phyloP scores from a whole-genome alignment of 2,113 vertebrate genomes.

The Corydoras sp. region DNA sequence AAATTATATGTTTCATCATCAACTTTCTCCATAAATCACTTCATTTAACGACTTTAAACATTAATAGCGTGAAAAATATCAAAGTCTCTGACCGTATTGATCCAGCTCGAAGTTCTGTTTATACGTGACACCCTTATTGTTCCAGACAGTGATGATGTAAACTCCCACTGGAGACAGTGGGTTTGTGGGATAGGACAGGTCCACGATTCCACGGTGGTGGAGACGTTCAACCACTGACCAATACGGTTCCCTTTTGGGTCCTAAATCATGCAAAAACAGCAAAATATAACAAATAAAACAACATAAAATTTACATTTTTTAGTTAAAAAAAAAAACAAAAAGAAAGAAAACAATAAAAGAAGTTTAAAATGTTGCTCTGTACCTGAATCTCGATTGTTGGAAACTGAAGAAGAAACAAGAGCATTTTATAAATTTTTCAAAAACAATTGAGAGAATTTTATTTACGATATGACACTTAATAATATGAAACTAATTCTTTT shows the following conservation, averaged over 20 bases:
- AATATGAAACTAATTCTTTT: too few relatives aligned
- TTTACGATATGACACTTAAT: too few relatives aligned
- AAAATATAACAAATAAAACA: not conserved
- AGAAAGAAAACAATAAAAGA: not conserved
- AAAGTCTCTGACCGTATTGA: conserved; percentile 59
- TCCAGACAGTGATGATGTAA: conserved; percentile 54
- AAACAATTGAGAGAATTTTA: too few relatives aligned
- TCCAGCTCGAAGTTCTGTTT: conserved; percentile 57
- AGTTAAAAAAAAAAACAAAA: not conserved
- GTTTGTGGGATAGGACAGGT: conserved; percentile 56
- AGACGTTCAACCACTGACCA: conserved; percentile 62
- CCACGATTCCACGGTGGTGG: conserved; percentile 52
- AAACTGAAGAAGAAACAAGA: conserved; percentile 55
- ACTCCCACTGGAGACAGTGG: conserved; percentile 52
- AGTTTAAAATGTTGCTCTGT: not conserved
- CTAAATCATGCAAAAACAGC: conserved; percentile 34
- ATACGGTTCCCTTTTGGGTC: conserved; percentile 62
- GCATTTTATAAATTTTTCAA: not conserved
- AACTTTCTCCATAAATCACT: too few relatives aligned
- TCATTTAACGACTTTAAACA: too few relatives aligned
- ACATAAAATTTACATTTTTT: not conserved
- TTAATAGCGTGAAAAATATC: too few relatives aligned
- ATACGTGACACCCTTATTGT: conserved; percentile 41
- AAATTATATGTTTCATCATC: too few relatives aligned
- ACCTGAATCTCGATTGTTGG: conserved; percentile 59